phyloP scores from a whole-genome alignment of 2,113 vertebrate genomes.

The Sus scrofa region DNA sequence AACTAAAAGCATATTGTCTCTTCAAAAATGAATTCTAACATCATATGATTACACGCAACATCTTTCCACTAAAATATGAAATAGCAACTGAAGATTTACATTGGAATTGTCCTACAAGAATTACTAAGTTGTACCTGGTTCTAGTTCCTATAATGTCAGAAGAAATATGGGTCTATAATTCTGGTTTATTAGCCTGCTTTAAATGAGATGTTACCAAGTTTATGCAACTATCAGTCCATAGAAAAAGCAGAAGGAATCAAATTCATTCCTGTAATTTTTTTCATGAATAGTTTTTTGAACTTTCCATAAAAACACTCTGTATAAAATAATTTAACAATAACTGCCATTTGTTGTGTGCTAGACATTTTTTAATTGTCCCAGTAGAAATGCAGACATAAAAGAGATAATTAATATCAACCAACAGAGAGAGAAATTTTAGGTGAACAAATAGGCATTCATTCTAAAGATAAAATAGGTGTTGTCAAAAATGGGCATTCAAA shows the following conservation, averaged over 20 bases:
- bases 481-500: background rate
- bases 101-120: background rate
- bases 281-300: background rate
- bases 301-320: background rate
- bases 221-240: background rate
- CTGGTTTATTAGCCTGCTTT: background rate
- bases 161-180: background rate
- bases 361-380: background rate
- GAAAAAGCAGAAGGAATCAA: background rate
- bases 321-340: background rate
- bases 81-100: background rate
- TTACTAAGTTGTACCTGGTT: background rate
- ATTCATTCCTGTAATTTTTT: background rate
- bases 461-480: background rate
- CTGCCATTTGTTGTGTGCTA: background rate
- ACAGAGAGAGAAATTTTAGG: background rate
- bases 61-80: background rate
- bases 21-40: background rate
- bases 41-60: background rate
- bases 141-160: background rate
- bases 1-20: background rate
- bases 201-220: background rate
- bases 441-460: background rate
- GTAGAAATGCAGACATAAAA: background rate
- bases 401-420: background rate